These are phyloP conservation scores for Nettapus auritus DNA, from an alignment of 2,113 vertebrate species.

Conservation along the genomic window DNA sequence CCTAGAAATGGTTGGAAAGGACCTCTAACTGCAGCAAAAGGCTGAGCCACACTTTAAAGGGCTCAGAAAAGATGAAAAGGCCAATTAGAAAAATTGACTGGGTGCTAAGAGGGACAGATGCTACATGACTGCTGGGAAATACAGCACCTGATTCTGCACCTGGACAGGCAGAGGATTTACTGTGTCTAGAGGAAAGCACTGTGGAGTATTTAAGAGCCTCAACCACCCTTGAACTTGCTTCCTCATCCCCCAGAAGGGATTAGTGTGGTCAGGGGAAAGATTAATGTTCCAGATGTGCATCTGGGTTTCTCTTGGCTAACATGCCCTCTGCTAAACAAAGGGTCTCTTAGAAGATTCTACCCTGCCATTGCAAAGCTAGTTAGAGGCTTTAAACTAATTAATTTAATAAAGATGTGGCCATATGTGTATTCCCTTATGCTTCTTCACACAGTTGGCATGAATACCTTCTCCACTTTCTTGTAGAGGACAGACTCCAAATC, in stretches of 20 bases:
- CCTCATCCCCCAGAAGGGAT: not conserved
- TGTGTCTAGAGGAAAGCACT: not conserved
- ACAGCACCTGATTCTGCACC: not conserved
- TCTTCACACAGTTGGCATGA: not conserved
- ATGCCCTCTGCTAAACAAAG: not conserved
- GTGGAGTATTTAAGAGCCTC: not conserved
- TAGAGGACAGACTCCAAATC: not conserved
- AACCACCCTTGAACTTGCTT: not conserved
- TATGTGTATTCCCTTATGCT: not conserved
- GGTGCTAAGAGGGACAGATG: not conserved
- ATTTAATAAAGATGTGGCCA: not conserved
- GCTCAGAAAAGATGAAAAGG: not conserved
- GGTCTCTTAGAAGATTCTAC: not conserved
- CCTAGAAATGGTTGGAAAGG: conserved; percentile 38
- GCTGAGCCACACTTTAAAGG: not conserved
- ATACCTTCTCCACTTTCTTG: not conserved
- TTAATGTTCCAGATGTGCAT: not conserved
- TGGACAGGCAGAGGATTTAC: not conserved
- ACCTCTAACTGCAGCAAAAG: not conserved
- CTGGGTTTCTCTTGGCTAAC: not conserved
- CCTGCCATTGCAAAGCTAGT: not conserved
- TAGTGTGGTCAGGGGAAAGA: not conserved
- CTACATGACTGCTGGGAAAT: not conserved
- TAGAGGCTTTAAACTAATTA: not conserved
- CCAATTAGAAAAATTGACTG: not conserved